Base-by-base conservation (phyloP, 2,888 invertebrate genomes). In the Pardosa pseudoannulata region DNA sequence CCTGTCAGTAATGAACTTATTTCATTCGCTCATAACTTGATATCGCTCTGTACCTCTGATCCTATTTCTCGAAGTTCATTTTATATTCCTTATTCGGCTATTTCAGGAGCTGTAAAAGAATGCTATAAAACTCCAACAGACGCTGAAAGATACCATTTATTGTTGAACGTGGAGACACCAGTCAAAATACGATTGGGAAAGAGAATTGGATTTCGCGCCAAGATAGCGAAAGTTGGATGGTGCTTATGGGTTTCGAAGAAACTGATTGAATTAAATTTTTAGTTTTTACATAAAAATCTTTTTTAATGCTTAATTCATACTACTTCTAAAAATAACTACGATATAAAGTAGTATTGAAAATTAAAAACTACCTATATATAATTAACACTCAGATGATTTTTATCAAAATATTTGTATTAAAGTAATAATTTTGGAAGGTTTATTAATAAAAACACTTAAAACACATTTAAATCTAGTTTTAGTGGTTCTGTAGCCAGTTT, bases 1-100 rank as follows among this genome's bases (percentile, higher is more conserved):
- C 82, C 82, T 68, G 70, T 11, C 27, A 23, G 41, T 82, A 75
- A 82, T 82, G 82, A 82, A 71, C 46, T 71, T 82, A 64, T 65
- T 71, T 62, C 36, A 7, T 13, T 19, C 16, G 31, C 13, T 27
- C 39, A 72, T 72, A 64, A 72, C 64, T 72, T 31, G 19, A 41
- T 41, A 64, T 79, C 65, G 31, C 31, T 65, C 65, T n/a, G 6
- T 7, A 28, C 46, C 11, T 19, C 29, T 28, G 13, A 16, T 46
- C n/a, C 7, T 46, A 11, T 46, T 16, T 27, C n/a, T 27, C 29
- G n/a, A 27, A n/a, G 19, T 29, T 50, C 71, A 27, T 29, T 71
- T 71, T 71, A 28, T 46, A n/a, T 27, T 46, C 28, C 29, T 46
- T 28, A 71, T 71, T 71, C 28, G 27, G 50, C 28, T 31, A 13